Conservation (phyloP, 2,797 vertebrate species). For the Toxotes lorentzi region DNA sequence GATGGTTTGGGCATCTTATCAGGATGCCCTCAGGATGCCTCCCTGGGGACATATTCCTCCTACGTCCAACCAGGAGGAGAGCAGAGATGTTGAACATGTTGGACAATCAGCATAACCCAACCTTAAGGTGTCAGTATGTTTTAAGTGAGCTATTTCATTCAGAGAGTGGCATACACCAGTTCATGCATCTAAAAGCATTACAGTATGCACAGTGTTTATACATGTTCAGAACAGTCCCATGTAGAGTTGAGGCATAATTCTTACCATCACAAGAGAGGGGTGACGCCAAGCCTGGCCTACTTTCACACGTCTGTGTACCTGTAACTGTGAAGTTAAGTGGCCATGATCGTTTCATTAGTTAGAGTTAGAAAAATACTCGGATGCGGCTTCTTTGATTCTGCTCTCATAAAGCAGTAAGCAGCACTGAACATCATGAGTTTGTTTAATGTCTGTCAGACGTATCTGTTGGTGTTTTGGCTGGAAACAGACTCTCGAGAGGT, state of each 20-base stretch:
- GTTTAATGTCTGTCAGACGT: neutral
- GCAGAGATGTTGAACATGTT: neutral
- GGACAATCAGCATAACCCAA: too few species aligned
- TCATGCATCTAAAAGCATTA: too few species aligned
- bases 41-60: neutral
- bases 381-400: neutral
- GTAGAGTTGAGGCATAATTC: too few species aligned
- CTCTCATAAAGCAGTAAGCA: neutral
- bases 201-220: too few species aligned
- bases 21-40: neutral
- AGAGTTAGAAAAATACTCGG: neutral
- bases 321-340: neutral
- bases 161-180: too few species aligned
- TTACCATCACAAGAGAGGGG: too few species aligned
- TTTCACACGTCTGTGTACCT: neutral
- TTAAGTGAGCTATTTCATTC: too few species aligned
- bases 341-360: neutral
- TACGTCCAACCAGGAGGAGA: constrained; percentile 1
- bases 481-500: neutral
- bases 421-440: neutral
- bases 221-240: too few species aligned
- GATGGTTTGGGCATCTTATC: neutral
- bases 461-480: neutral
- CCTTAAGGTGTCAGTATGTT: too few species aligned
- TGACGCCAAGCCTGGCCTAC: too few species aligned